Evolutionary conservation across 2,888 invertebrate genomes (phyloP).

Genomic region (Apodemia mormo): DNA sequence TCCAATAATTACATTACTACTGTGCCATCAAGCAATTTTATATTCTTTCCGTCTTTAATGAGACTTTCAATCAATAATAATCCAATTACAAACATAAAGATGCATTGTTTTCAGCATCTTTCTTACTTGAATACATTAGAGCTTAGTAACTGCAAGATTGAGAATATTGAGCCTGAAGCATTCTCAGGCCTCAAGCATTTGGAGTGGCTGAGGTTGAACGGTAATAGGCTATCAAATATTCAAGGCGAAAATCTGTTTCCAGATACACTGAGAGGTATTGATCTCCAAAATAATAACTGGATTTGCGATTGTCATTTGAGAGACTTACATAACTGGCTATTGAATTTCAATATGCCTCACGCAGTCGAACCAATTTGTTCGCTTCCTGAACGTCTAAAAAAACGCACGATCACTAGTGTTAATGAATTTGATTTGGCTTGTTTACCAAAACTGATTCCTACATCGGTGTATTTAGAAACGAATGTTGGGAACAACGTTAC

Average conservation of each 20-base stretch:
- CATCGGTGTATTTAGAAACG: conserved; percentile 88
- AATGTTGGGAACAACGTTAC: conserved; percentile 91
- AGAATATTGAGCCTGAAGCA: conserved; percentile 88
- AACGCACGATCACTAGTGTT: conserved; percentile 85
- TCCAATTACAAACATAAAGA: conserved; percentile 87
- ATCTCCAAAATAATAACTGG: conserved; percentile 94
- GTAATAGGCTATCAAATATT: conserved; percentile 89
- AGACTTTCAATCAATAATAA: conserved; percentile 90
- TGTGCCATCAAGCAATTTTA: conserved; percentile 90
- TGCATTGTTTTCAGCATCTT: conserved; percentile 87
- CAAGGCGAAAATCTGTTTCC: conserved; percentile 87
- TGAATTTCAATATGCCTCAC: conserved; percentile 88
- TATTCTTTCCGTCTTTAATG: conserved; percentile 91
- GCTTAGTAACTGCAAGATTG: conserved; percentile 90
- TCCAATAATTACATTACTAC: conserved; percentile 89
- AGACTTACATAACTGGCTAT: conserved; percentile 89
- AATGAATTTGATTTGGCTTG: conserved; percentile 89
- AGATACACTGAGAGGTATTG: conserved; percentile 89
- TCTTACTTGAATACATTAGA: conserved; percentile 90
- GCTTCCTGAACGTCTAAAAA: conserved; percentile 85
- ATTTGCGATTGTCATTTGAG: conserved; percentile 92
- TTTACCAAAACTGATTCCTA: conserved; percentile 88
- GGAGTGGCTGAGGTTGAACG: conserved; percentile 92
- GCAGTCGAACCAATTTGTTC: conserved; percentile 90
- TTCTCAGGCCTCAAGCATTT: conserved; percentile 90